Conservation (phyloP, 92 coral and sea anemone genomes). For the Chrysogorgia sp. region DNA sequence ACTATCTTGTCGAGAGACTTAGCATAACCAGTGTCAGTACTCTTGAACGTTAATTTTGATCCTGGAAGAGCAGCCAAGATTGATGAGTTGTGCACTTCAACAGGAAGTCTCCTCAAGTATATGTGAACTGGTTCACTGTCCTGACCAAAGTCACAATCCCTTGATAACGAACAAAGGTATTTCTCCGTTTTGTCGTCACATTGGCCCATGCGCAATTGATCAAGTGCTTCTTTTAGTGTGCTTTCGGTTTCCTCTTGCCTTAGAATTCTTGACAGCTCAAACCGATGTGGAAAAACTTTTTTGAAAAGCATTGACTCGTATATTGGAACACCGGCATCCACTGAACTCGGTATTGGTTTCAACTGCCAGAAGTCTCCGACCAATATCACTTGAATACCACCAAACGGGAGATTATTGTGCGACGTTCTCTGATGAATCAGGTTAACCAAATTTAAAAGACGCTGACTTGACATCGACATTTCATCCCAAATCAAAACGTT, state of each 20-base stretch:
- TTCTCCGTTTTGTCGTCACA: conserved; percentile 34
- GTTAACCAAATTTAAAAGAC: no score
- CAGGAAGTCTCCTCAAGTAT: conserved; percentile 55
- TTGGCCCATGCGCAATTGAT: conserved; percentile 55
- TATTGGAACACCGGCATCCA: conserved; percentile 28
- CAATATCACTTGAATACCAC: no score
- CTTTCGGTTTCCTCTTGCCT: conserved; percentile 29
- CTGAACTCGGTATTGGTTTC: conserved; percentile 11
- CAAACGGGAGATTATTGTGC: no score
- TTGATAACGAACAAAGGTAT: conserved; percentile 37
- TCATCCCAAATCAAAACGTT: no score
- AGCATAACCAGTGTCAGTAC: conserved; percentile 43
- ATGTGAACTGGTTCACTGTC: conserved; percentile 37
- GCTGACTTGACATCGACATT: no score
- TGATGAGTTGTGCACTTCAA: conserved; percentile 47
- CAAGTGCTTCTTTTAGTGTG: conserved; percentile 36
- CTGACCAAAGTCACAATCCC: conserved; percentile 1
- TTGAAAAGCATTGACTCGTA: conserved; percentile 34
- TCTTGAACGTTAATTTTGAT: conserved; percentile 37
- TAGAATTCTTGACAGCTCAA: conserved; percentile 33
- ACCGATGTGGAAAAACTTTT: conserved; percentile 56
- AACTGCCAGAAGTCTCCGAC: no score
- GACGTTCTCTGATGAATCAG: no score
- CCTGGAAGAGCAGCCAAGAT: conserved; percentile 50
- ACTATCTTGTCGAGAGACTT: conserved; percentile 13